These are phyloP conservation scores for Rhamphomyia laevipes DNA, from an alignment of 2,888 invertebrate species.

Conservation along the genomic window DNA sequence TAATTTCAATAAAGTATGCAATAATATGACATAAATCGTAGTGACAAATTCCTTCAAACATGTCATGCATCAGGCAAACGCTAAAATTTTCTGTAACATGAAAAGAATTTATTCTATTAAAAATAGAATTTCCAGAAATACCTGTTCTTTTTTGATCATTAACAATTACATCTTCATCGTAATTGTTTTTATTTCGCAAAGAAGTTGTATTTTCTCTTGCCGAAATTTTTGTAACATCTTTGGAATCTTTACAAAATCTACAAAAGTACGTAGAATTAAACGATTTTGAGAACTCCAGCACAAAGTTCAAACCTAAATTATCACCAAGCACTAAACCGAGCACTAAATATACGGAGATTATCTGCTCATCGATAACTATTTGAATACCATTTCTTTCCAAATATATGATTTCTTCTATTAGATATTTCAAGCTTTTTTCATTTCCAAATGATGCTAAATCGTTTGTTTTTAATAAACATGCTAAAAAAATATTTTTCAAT, in stretches of 20 bases:
- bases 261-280: neutral
- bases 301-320: constrained; percentile 2
- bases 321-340: constrained; percentile 1
- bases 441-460: constrained; percentile 1
- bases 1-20: neutral
- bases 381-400: neutral
- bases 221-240: neutral
- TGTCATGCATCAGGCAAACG: constrained; percentile 4
- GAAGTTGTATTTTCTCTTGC: neutral
- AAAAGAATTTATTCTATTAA: constrained; percentile 1
- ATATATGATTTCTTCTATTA: neutral
- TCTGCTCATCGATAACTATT: neutral
- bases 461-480: constrained; percentile 1
- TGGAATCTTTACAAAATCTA: neutral
- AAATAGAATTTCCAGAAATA: neutral
- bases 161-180: neutral
- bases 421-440: neutral
- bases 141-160: neutral
- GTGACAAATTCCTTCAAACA: constrained; percentile 4
- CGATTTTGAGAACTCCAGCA: neutral
- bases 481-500: constrained; percentile 3
- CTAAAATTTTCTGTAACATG: constrained; percentile 4
- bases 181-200: neutral
- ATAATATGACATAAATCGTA: constrained; percentile 2
- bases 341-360: neutral